These are phyloP conservation scores for Rhombomys opimus DNA, from an alignment of 2,113 vertebrate species.

Conservation along the genomic window DNA sequence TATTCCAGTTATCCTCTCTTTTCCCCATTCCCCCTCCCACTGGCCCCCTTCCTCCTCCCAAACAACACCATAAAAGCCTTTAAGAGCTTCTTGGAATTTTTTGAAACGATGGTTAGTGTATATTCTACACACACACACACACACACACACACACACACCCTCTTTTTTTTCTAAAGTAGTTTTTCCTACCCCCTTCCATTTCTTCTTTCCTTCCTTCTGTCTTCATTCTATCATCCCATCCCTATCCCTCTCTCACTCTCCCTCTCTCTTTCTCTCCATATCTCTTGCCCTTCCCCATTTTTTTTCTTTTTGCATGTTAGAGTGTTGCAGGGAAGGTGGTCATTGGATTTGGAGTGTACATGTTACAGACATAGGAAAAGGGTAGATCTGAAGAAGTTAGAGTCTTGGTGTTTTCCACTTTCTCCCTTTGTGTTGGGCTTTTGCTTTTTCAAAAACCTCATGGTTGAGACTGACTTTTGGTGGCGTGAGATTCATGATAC, in stretches of 20 bases:
- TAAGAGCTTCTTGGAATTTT: slow-evolving; percentile 66
- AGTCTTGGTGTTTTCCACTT: background rate
- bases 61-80: slow-evolving; percentile 1
- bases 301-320: background rate
- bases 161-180: background rate
- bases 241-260: too few species aligned
- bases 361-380: background rate
- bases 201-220: too few species aligned
- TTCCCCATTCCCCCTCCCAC: too few species aligned
- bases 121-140: background rate
- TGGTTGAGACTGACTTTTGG: slow-evolving; percentile 50
- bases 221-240: background rate
- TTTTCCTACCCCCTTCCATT: background rate
- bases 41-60: background rate
- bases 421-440: background rate
- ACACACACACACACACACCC: background rate
- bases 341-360: background rate
- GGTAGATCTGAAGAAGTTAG: background rate
- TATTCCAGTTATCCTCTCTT: background rate
- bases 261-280: background rate
- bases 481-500: background rate
- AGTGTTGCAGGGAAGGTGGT: background rate
- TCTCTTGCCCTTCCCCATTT: too few species aligned
- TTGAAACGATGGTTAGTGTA: background rate
- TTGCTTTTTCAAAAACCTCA: slow-evolving; percentile 39